A percentile compares a stretch with the other conserved stretches of the same genome.
Evolutionary conservation across 2,113 vertebrate species (phyloP).

Genomic region (Coregonus clupeaformis): DNA sequence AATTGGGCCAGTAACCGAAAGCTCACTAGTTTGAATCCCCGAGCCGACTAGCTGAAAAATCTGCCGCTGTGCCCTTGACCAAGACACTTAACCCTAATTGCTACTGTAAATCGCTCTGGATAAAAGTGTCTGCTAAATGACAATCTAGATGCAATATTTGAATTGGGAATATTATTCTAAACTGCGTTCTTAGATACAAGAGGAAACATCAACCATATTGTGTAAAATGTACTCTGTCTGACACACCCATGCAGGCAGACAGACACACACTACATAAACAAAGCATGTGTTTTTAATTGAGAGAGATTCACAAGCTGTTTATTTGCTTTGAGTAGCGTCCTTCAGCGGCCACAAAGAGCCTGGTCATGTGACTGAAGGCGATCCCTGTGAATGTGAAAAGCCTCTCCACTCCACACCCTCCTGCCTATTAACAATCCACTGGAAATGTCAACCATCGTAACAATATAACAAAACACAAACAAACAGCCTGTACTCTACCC

Average conservation of each 20-base stretch:
- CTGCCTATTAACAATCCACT: not conserved
- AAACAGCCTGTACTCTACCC: not conserved
- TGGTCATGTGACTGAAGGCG: slow-evolving; percentile 14
- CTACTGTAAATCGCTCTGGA: too few species aligned
- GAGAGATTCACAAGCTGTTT: not conserved
- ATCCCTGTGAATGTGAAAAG: slow-evolving; percentile 11
- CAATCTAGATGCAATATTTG: too few species aligned
- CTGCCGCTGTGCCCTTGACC: too few species aligned
- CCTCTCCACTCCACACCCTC: slow-evolving; percentile 8
- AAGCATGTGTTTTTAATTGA: not conserved
- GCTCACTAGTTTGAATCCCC: too few species aligned
- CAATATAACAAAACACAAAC: not conserved
- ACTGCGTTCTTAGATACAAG: too few species aligned
- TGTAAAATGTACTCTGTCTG: not conserved
- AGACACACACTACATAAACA: not conserved
- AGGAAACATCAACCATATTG: not conserved
- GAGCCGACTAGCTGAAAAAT: too few species aligned
- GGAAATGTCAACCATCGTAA: not conserved
- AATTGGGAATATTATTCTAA: too few species aligned
- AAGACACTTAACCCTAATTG: too few species aligned
- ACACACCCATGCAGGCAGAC: not conserved
- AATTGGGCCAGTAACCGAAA: too few species aligned
- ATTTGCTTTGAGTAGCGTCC: not conserved
- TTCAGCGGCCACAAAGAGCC: slow-evolving; percentile 5
- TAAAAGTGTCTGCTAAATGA: too few species aligned